These are phyloP conservation scores for Acrocera orbiculus DNA, from an alignment of 2,888 invertebrate genomes.

Conservation along the genomic window DNA sequence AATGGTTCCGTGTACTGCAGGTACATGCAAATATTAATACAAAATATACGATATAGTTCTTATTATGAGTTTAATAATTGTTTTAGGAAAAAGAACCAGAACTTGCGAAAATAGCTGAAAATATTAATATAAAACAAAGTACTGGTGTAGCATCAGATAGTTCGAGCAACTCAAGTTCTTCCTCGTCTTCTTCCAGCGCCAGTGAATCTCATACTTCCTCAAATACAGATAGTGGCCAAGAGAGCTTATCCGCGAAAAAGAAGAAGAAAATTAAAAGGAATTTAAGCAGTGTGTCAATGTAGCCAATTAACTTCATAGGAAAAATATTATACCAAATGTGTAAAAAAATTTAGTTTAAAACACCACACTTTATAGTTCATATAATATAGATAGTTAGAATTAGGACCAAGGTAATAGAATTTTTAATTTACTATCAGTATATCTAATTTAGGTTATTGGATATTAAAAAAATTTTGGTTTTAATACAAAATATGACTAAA, in stretches of 20 bases:
- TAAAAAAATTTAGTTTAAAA: too few relatives aligned
- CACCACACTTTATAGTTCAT: too few relatives aligned
- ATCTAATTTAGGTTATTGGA: too few relatives aligned
- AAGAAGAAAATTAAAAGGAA: too few relatives aligned
- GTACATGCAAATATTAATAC: constrained; percentile 9
- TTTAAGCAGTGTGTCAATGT: too few relatives aligned
- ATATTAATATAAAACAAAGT: constrained; percentile 66
- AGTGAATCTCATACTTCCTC: constrained; percentile 44
- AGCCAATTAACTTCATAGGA: too few relatives aligned
- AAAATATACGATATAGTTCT: neutral
- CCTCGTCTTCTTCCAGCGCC: constrained; percentile 55
- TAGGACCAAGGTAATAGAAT: too few relatives aligned
- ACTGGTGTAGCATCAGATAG: constrained; percentile 91
- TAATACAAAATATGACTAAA: too few relatives aligned
- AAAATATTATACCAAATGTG: too few relatives aligned
- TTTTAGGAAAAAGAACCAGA: constrained; percentile 51
- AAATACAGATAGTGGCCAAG: constrained; percentile 68
- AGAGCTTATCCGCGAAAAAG: constrained; percentile 73
- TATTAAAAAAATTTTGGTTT: too few relatives aligned
- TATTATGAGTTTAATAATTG: neutral
- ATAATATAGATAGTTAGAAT: too few relatives aligned
- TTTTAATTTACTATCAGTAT: too few relatives aligned
- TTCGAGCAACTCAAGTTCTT: constrained; percentile 62
- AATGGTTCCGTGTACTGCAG: constrained; percentile 61
- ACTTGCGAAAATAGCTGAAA: constrained; percentile 58